Evolutionary conservation across 1,140 invertebrate species (phyloP), one percentile per base, ranked within the genome.

Genomic region (Brachionus sp.): DNA sequence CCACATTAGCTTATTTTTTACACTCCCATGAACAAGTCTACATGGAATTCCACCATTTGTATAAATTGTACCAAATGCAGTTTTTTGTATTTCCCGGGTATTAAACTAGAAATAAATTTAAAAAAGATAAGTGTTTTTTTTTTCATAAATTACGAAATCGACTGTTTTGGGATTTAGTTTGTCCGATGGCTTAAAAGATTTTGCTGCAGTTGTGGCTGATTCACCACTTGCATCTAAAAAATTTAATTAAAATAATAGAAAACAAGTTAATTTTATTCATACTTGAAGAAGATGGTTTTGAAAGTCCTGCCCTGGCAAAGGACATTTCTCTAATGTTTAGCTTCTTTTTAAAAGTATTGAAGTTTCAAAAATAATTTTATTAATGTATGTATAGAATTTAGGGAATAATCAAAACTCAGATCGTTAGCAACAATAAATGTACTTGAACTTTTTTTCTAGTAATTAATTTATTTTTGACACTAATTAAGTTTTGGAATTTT

Each of bases 1-100:
- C 88, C 88, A 89, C 7, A 84, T 84, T 29, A 89, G 57, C 83
- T 87, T 88, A 83, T 89, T 88, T 83, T 88, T 89, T 7, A 89
- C 88, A 84, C 88, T 88, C 13, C 88, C 88, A 86, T 89, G 88
- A 3, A 87, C 84, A n/a, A 89, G 84, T 83, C 88, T 86, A 84
- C 87, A 88, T 12, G 87, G 88, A 25, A 88, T 85, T 62, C 87
- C 87, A 57, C 88, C 87, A 85, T 86, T 88, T 10, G 84, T 80
- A 84, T 88, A 88, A 37, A 88, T 86, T 66, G 86, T 84, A 70
- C 86, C 87, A 87, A 88, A 88, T 29, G 87, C 85, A 23, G 87
- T 86, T 83, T 86, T 86, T 78, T 85, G 85, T 80, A 86, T 84
- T 23, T 84, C 66, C 16, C 50, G 12, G 0, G 39, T 73, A 19